phyloP scores from a whole-genome alignment of 2,888 invertebrate genomes.

The Mesoligia furuncula region DNA sequence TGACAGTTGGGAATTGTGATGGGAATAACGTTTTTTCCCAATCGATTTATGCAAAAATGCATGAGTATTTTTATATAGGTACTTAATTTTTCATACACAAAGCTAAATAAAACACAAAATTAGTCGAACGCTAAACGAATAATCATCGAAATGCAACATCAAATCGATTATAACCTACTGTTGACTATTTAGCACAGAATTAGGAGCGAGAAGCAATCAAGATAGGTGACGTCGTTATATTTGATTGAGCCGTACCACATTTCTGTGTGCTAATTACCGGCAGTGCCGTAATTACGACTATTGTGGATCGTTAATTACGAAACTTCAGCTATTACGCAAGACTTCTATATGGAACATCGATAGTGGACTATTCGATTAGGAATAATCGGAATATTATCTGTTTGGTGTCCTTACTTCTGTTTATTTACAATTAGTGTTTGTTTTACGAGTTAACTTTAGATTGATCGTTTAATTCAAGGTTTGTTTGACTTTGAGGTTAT shows the following conservation, averaged over 20 bases:
- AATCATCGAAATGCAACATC: constrained; percentile 22
- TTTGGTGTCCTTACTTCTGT: constrained; percentile 41
- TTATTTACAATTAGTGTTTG: constrained; percentile 49
- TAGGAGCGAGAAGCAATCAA: constrained; percentile 49
- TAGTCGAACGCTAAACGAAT: constrained; percentile 13
- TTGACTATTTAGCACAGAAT: constrained; percentile 41
- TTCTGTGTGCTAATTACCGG: constrained; percentile 66
- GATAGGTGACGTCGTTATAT: constrained; percentile 61
- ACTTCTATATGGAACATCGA: constrained; percentile 44
- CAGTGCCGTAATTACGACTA: constrained; percentile 51
- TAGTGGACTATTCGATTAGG: constrained; percentile 49
- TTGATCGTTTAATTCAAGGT: constrained; percentile 31
- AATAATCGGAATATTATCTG: constrained; percentile 56
- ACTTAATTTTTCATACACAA: not conserved
- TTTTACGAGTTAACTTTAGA: constrained; percentile 48
- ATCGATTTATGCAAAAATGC: constrained; percentile 39
- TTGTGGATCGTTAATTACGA: constrained; percentile 56
- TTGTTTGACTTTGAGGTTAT: constrained; percentile 22
- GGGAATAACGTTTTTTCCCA: constrained; percentile 46
- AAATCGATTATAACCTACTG: constrained; percentile 28
- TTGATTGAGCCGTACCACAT: constrained; percentile 64
- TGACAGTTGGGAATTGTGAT: constrained; percentile 58
- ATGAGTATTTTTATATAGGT: constrained; percentile 9
- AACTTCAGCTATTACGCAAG: constrained; percentile 56
- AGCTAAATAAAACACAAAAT: not conserved